Conservation (phyloP, 2,113 vertebrate genomes). For the Colistium nudipinnis region DNA sequence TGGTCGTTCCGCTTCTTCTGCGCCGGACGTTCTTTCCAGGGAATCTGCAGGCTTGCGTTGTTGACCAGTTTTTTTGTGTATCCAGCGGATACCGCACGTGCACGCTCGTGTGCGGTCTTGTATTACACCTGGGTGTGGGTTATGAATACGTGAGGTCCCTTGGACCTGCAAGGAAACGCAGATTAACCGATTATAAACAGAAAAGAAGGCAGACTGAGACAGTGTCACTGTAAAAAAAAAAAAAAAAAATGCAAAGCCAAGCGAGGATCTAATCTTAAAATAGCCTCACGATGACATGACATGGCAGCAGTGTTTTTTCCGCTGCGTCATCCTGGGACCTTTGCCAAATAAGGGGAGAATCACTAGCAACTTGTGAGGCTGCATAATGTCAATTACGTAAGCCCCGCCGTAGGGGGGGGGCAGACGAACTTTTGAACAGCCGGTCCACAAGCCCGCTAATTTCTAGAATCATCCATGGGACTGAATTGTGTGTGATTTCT, state of each 20-base stretch:
- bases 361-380: slow-evolving; percentile 35
- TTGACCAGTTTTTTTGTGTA: too few species aligned
- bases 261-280: slow-evolving; percentile 47
- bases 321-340: slow-evolving; percentile 57
- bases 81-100: too few species aligned
- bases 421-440: slow-evolving; percentile 32
- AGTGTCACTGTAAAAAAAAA: background rate
- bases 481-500: slow-evolving; percentile 16
- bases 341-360: slow-evolving; percentile 59
- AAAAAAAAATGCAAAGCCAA: slow-evolving; percentile 4
- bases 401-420: slow-evolving; percentile 21
- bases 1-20: background rate
- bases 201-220: background rate
- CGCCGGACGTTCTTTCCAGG: too few species aligned
- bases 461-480: slow-evolving; percentile 22
- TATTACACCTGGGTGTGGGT: slow-evolving; percentile 7
- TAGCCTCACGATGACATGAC: slow-evolving; percentile 36
- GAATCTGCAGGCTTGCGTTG: background rate
- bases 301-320: background rate
- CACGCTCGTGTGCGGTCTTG: background rate
- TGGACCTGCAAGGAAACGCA: slow-evolving; percentile 6
- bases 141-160: slow-evolving; percentile 2
- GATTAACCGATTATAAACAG: slow-evolving; percentile 30
- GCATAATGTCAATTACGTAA: slow-evolving; percentile 62
- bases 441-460: slow-evolving; percentile 13